Conservation (phyloP, 2,797 vertebrate species). For the Psittacula echo region DNA sequence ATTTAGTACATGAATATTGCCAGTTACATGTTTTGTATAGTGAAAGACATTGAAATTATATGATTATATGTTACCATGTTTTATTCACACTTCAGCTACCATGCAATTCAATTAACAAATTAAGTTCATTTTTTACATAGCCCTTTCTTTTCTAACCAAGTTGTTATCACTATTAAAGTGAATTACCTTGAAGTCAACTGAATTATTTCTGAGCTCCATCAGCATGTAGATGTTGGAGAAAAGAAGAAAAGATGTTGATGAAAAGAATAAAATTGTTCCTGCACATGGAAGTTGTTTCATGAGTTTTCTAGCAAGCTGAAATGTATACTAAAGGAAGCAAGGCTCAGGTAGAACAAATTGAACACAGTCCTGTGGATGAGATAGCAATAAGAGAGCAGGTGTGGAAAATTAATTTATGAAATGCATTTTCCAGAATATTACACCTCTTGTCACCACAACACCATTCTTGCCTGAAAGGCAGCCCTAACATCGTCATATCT, state of each 20-base stretch:
- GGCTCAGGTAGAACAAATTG: not conserved
- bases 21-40: not conserved
- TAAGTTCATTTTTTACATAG: not conserved
- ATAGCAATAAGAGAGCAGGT: not conserved
- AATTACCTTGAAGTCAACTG: not conserved
- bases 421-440: not conserved
- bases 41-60: not conserved
- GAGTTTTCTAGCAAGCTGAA: not conserved
- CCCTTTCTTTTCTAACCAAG: not conserved
- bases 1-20: not conserved
- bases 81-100: not conserved
- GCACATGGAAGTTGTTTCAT: not conserved
- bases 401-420: not conserved
- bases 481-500: not conserved
- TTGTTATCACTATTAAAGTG: not conserved
- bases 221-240: not conserved
- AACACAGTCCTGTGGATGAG: not conserved
- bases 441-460: not conserved
- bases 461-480: not conserved
- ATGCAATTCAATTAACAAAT: not conserved
- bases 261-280: not conserved
- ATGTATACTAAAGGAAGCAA: not conserved
- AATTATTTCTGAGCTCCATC: not conserved
- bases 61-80: not conserved
- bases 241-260: not conserved